Base-by-base conservation (phyloP, 1,140 invertebrate genomes). In the Ceratosolen solmsi region DNA sequence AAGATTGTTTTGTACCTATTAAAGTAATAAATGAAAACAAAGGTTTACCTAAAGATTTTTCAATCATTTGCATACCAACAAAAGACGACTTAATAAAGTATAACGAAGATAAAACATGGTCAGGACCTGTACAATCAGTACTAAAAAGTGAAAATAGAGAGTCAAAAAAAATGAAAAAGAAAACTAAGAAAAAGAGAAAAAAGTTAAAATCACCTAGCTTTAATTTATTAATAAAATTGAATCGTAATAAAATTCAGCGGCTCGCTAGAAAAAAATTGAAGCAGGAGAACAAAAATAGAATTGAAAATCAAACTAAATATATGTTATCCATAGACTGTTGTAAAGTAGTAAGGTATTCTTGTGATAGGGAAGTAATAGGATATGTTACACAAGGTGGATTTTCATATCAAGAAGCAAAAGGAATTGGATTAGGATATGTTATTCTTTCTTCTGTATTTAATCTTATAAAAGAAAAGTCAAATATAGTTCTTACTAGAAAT, bases 361-460 rank as follows among this genome's bases (percentile, higher is more conserved):
- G 93, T 86, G 92, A 92, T 25, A 92, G 96, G 85, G 92, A 95
- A 88, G 91, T 95, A 4, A 94, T 96, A 84, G 96, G 96, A 63
- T 97, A 94, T 90, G 86, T 97, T 15, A 93, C 91, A 56, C 90
- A 93, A 82, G 96, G 95, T 38, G 93, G 93, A 49, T 97, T 95
- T 87, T 95, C 94, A 84, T 95, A 95, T 83, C 93, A 93, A 0
- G 93, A 94, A 87, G 94, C 94, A 0, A 92, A 90, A 51, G 93
- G 93, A 77, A 91, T 93, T 84, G 95, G 94, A 70, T 88, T 95
- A 11, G 96, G 95, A 54, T 96, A 95, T 86, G 90, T 96, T 0
- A 91, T 94, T 2, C 87, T 93, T 22, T 89, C 91, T 54, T 93
- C 94, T 22, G 86, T 96, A 5, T 83, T 91, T 8, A 84, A 89